phyloP scores from a whole-genome alignment of 2,113 vertebrate genomes.

The Tragelaphus imberbis region DNA sequence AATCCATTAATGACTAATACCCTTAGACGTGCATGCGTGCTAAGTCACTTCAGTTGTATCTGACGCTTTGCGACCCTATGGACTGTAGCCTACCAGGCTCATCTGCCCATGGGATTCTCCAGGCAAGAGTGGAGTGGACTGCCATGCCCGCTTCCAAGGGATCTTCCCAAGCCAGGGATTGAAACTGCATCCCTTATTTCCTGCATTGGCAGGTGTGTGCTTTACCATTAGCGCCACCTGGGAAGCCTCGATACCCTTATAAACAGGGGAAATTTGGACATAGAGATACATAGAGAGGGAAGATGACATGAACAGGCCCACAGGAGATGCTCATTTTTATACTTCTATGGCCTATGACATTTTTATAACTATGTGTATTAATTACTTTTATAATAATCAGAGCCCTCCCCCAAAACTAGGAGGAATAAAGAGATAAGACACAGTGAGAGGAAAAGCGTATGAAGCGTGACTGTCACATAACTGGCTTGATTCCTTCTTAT shows the following conservation, averaged over 20 bases:
- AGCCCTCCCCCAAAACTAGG: neutral
- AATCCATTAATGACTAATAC: neutral
- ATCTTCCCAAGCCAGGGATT: neutral
- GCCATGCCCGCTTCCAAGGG: neutral
- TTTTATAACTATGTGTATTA: neutral
- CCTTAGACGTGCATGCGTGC: accelerated
- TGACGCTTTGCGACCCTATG: neutral
- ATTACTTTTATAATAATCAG: neutral
- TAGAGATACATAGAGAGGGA: neutral
- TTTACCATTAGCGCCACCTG: neutral
- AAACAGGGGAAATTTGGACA: neutral
- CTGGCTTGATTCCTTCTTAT: neutral
- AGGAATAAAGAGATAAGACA: neutral
- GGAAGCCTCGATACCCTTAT: neutral
- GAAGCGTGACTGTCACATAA: neutral
- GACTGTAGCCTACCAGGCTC: neutral
- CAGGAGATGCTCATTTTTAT: neutral
- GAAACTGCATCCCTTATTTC: neutral
- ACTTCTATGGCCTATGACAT: neutral
- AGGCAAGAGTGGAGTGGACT: neutral
- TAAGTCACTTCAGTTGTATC: neutral
- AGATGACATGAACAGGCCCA: neutral
- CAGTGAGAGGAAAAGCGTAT: neutral
- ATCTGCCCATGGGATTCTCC: neutral
- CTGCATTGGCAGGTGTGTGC: neutral